Percentiles rank a stretch among this genome's conserved stretches.
Conservation (phyloP, 35 echinoderm and acorn worm species). For the Ophioderma brevispina region DNA sequence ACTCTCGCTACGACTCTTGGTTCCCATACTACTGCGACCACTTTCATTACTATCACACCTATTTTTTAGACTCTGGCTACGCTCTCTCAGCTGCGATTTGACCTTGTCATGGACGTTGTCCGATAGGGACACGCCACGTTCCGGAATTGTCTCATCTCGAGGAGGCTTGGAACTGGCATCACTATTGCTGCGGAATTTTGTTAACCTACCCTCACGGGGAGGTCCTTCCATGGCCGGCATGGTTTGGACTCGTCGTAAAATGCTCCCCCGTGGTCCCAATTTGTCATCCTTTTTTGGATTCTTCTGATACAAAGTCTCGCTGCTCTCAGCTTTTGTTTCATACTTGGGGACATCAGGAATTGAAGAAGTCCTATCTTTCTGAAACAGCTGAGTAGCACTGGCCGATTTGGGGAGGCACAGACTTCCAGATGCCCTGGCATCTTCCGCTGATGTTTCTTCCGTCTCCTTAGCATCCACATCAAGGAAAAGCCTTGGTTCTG, state of each 20-base stretch:
- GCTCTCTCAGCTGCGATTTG: neutral
- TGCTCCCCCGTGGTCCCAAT: conserved; percentile 13
- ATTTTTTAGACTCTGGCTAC: conserved; percentile 74
- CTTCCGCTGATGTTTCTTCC: neutral
- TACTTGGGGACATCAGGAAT: neutral
- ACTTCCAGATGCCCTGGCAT: neutral
- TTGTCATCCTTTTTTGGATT: conserved; percentile 14
- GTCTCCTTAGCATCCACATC: conserved; percentile 25
- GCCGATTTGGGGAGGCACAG: neutral
- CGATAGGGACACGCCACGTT: conserved; percentile 47
- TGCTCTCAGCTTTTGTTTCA: neutral
- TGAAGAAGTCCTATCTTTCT: neutral
- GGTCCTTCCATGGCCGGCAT: conserved; percentile 89
- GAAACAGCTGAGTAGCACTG: neutral
- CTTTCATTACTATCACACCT: conserved; percentile 96
- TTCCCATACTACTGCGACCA: conserved; percentile 81
- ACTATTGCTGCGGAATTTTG: conserved; percentile 88
- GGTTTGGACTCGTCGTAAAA: conserved; percentile 68
- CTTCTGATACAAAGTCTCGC: conserved; percentile 9
- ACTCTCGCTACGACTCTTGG: conserved; percentile 97
- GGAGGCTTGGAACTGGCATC: conserved; percentile 70
- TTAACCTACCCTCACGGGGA: conserved; percentile 17
- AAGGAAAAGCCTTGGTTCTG: conserved; percentile 38
- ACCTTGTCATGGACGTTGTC: neutral
- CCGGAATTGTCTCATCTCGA: conserved; percentile 12